Conservation (phyloP, 1,140 invertebrate species). For the Wiebesia pumilae region DNA sequence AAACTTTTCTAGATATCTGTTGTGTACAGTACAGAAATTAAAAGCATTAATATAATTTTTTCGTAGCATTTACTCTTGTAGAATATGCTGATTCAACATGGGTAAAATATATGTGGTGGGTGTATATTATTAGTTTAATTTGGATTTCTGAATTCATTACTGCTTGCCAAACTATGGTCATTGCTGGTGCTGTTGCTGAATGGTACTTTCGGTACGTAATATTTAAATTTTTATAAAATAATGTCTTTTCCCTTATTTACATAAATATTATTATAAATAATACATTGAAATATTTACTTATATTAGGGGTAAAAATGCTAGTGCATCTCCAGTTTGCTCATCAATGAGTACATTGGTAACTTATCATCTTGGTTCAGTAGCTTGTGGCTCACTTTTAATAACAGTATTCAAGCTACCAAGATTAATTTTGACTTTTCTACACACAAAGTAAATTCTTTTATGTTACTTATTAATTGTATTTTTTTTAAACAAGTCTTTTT, state of each 20-base stretch:
- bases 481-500: conserved; percentile 1
- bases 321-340: conserved; percentile 80
- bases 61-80: conserved; percentile 78
- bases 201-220: conserved; percentile 89
- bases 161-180: conserved; percentile 92
- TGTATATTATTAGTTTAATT: conserved; percentile 90
- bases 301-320: conserved; percentile 78
- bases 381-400: conserved; percentile 92
- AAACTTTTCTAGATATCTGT: neutral
- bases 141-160: conserved; percentile 95
- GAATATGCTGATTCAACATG: conserved; percentile 83
- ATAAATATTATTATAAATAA: neutral
- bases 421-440: conserved; percentile 88
- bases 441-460: conserved; percentile 84
- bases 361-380: conserved; percentile 93
- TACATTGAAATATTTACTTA: neutral
- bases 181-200: conserved; percentile 89
- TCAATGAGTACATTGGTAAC: conserved; percentile 85
- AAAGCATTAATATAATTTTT: conserved; percentile 22
- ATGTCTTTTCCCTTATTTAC: conserved; percentile 9
- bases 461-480: conserved; percentile 25
- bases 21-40: neutral
- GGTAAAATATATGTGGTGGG: conserved; percentile 93
- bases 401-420: conserved; percentile 92
- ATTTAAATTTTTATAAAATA: neutral